Conservation (phyloP, 92 coral and sea anemone species). For the Montipora capitata region DNA sequence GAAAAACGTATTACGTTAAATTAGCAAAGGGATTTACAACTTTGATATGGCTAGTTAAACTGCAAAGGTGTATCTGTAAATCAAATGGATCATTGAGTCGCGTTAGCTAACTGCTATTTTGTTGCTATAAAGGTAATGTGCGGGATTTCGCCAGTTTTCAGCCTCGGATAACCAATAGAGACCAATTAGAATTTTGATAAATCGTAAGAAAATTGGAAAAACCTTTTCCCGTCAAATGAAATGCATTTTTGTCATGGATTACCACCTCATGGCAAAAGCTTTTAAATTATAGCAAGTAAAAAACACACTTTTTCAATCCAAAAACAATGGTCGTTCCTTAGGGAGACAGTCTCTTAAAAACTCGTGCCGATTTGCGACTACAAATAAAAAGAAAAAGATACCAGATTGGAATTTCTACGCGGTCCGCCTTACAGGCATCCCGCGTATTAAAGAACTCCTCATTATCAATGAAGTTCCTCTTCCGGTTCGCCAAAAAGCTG, state of each 20-base stretch:
- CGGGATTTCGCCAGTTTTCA: neutral
- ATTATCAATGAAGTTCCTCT: too few species aligned
- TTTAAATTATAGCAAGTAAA: neutral
- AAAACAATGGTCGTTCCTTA: neutral
- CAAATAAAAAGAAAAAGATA: too few species aligned
- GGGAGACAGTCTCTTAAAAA: neutral
- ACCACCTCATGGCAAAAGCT: neutral
- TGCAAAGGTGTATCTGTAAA: neutral
- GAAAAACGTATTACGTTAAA: neutral
- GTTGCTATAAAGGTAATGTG: neutral
- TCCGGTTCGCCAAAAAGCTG: too few species aligned
- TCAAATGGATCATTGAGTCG: neutral
- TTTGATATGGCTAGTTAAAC: neutral
- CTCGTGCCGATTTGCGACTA: too few species aligned
- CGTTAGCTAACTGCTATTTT: neutral
- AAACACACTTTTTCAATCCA: neutral
- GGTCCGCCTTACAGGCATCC: too few species aligned
- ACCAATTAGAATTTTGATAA: neutral
- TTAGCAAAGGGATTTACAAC: neutral
- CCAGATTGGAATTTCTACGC: too few species aligned
- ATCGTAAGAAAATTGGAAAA: neutral
- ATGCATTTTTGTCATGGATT: neutral
- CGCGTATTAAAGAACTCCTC: too few species aligned
- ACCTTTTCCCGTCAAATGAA: neutral
- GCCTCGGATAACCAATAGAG: neutral